These are phyloP conservation scores for Bothrops jararaca DNA, from an alignment of 2,113 vertebrate genomes.

Conservation along the genomic window DNA sequence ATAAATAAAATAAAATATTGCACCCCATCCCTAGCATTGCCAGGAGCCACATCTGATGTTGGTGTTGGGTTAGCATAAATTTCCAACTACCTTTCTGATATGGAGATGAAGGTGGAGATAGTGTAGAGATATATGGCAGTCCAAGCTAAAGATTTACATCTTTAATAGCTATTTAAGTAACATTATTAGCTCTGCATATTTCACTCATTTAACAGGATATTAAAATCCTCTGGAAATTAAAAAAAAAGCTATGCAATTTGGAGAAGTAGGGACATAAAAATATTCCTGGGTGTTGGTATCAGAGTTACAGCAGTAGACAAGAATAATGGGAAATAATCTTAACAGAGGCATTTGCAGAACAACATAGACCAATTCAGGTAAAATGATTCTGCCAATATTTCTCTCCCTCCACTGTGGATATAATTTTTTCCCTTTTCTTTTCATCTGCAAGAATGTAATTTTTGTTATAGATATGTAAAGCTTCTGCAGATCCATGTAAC, in stretches of 20 bases:
- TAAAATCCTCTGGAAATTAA: background rate
- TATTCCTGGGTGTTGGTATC: constrained; percentile 9
- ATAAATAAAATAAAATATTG: no score
- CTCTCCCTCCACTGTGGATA: background rate
- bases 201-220: background rate
- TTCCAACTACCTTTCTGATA: background rate
- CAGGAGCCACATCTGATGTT: background rate
- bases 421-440: background rate
- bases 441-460: constrained; percentile 20
- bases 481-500: background rate
- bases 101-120: background rate
- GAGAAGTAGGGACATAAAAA: constrained; percentile 10
- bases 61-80: background rate
- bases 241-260: background rate
- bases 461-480: constrained; percentile 3
- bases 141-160: background rate
- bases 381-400: constrained; percentile 19
- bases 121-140: background rate
- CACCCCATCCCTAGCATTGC: no score
- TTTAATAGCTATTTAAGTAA: constrained; percentile 14
- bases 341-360: constrained; percentile 11
- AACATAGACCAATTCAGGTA: background rate
- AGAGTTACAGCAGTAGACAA: constrained; percentile 18
- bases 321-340: constrained; percentile 24
- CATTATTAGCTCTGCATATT: constrained; percentile 14